phyloP scores from a whole-genome alignment of 1,140 invertebrate genomes.

The Zaprionus tsacasi region DNA sequence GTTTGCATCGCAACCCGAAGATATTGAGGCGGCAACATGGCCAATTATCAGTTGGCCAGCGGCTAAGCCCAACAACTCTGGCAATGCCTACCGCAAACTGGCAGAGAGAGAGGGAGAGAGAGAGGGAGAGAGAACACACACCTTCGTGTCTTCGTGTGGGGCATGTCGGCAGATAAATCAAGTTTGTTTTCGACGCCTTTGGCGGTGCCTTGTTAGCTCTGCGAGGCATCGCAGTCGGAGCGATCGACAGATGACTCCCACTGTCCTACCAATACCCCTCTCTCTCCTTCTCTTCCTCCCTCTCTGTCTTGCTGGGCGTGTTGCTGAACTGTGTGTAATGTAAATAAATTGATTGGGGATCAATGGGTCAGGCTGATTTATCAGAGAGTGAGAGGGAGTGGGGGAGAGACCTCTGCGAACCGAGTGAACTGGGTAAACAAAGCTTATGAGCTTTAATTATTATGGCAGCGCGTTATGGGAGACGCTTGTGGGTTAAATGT shows the following conservation, averaged over 20 bases:
- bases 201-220: constrained; percentile 26
- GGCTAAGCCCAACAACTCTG: constrained; percentile 35
- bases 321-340: constrained; percentile 17
- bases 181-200: constrained; percentile 40
- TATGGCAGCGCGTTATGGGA: neutral
- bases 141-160: constrained; percentile 40
- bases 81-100: constrained; percentile 28
- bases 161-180: constrained; percentile 45
- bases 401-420: neutral
- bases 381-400: neutral
- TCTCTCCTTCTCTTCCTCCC: neutral
- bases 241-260: constrained; percentile 18
- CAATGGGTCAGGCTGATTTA: constrained; percentile 32
- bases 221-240: neutral
- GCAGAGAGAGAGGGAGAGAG: neutral
- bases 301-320: constrained; percentile 22
- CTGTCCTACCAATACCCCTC: neutral
- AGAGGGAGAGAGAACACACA: no score
- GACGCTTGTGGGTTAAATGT: constrained; percentile 3
- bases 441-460: neutral
- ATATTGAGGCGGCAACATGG: constrained; percentile 21
- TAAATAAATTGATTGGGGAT: constrained; percentile 47
- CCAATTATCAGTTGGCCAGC: constrained; percentile 44
- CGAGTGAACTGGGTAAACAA: neutral
- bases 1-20: constrained; percentile 23